Evolutionary conservation across 2,888 invertebrate species (phyloP), one percentile per base, ranked within the genome.

Genomic region (Lasius fuliginosus): DNA sequence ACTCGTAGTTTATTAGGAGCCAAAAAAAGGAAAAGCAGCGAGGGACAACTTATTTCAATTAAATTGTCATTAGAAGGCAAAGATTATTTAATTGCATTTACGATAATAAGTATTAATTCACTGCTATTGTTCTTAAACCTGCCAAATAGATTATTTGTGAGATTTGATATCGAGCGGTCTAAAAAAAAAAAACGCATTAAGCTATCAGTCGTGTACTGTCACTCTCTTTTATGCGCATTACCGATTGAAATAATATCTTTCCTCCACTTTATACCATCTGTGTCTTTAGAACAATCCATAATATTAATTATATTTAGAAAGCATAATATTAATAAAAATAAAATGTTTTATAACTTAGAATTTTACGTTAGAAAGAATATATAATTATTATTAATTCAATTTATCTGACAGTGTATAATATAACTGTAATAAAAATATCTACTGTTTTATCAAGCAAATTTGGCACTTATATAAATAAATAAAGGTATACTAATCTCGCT

Each of bases 1-100:
- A 58, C 58, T 79, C 58, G 23, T n/a, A 60, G 79, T 79, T 71
- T 79, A 60, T 77, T 77, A 69, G 56, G 30, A 30, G 42, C 42
- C 23, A 77, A 30, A 27, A 30, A 18, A 23, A 4, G 11, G 12
- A 60, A 40, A 6, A n/a, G 18, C 33, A 8, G 5, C 2, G 73
- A 53, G 46, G 36, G 33, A 18, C n/a, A 12, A 60, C 79, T 81
- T 81, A 62, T 73, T 49, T 81, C 60, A 62, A 73, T 81, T 81
- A 81, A 60, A 81, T 46, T 49, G 79, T 36, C 46, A 33, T 79
- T 69, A 69, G 68, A 5, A 3, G 9, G 23, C 33, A 56, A 79
- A 60, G 11, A 46, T 46, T 36, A 58, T 18, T 46, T 46, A 69
- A 73, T 73, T 60, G 36, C 27, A 27, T 15, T 58, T 67, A n/a